Conservation (phyloP, 2,888 invertebrate genomes). For the Amiota mariae region DNA sequence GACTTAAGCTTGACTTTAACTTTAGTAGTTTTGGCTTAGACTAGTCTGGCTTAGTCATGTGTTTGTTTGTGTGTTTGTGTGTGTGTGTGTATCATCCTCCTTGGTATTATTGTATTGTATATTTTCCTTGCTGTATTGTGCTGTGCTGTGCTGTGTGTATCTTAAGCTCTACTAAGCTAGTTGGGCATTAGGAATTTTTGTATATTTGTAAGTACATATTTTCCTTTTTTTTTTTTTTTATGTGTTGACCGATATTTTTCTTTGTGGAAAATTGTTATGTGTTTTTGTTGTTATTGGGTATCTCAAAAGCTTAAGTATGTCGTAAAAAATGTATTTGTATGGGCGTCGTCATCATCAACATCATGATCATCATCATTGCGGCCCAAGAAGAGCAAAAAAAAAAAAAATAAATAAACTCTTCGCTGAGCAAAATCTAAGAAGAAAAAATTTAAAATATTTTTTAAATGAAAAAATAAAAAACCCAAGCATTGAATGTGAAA, state of each 20-base stretch:
- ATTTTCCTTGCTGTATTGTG: too few relatives aligned
- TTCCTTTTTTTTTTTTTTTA: background rate
- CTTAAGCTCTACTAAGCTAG: background rate
- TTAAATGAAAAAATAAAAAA: too few relatives aligned
- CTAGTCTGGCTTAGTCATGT: background rate
- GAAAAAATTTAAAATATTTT: too few relatives aligned
- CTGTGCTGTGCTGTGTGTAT: background rate
- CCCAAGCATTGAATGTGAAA: too few relatives aligned
- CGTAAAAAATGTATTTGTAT: slow-evolving; percentile 21
- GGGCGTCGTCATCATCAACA: background rate
- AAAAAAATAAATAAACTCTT: too few relatives aligned
- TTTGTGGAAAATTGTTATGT: slow-evolving; percentile 10
- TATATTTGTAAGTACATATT: too few relatives aligned
- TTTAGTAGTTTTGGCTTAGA: background rate
- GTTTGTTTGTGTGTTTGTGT: background rate
- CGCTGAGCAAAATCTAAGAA: too few relatives aligned
- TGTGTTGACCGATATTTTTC: slow-evolving; percentile 25
- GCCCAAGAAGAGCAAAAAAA: too few relatives aligned
- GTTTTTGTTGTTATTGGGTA: background rate
- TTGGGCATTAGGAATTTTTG: background rate
- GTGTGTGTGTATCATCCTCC: too few relatives aligned
- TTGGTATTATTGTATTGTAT: too few relatives aligned
- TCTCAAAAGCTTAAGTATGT: slow-evolving; percentile 6
- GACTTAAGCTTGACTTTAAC: too few relatives aligned
- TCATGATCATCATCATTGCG: background rate